phyloP scores from a whole-genome alignment of 2,888 invertebrate genomes.

The Trichopria drosophilae region DNA sequence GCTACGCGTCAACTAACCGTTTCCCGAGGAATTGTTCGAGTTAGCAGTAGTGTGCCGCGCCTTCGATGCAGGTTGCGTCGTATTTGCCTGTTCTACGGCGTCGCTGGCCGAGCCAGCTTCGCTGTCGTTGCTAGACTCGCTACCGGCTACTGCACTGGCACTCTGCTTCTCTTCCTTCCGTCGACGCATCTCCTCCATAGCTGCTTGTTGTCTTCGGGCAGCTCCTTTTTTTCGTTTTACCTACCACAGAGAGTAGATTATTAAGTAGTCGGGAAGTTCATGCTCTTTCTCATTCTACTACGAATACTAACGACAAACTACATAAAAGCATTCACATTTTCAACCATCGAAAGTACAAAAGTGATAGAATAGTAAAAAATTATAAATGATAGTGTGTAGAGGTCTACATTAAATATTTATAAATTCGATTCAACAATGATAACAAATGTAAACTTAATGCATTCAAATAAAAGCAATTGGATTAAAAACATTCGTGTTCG shows the following conservation, averaged over 20 bases:
- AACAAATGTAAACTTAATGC: no score
- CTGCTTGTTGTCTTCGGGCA: constrained; percentile 58
- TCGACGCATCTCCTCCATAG: constrained; percentile 54
- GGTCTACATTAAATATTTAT: no score
- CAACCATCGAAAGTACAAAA: no score
- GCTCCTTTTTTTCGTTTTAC: constrained; percentile 68
- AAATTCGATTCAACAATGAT: no score
- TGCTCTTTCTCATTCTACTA: constrained; percentile 47
- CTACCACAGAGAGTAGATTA: constrained; percentile 57
- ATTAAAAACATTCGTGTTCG: no score
- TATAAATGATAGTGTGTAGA: no score
- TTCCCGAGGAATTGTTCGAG: constrained; percentile 55
- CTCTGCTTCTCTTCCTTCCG: constrained; percentile 54
- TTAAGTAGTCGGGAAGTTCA: constrained; percentile 57
- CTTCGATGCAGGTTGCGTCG: constrained; percentile 48
- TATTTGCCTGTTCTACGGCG: constrained; percentile 52
- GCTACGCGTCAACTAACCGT: constrained; percentile 55
- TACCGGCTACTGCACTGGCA: constrained; percentile 53
- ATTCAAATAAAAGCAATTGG: no score
- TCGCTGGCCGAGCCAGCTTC: constrained; percentile 56
- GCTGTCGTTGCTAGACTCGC: constrained; percentile 57
- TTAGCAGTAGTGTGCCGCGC: constrained; percentile 49
- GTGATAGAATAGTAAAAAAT: no score
- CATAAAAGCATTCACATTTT: no score
- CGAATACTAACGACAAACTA: no score